Percentiles rank a stretch among this genome's conserved stretches.
Evolutionary conservation across 1,140 invertebrate genomes (phyloP).

Genomic region (Centruroides sculpturatus): DNA sequence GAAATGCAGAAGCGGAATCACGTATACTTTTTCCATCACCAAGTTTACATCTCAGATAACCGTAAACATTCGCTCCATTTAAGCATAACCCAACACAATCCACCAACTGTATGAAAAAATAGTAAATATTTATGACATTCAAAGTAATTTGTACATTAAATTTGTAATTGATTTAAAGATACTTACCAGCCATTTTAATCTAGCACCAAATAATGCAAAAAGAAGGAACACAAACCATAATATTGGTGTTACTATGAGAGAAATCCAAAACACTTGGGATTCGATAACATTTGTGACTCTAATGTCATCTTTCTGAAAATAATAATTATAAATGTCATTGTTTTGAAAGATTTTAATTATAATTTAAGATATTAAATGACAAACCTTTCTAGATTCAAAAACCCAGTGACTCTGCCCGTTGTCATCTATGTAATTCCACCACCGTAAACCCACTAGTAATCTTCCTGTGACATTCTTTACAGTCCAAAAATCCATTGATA

Average conservation of each 20-base stretch:
- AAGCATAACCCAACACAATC: constrained; percentile 73
- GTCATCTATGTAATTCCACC: constrained; percentile 99
- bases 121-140: too few relatives aligned
- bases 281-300: constrained; percentile 43
- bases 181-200: constrained; percentile 87
- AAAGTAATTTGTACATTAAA: too few relatives aligned
- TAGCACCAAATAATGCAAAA: constrained; percentile 67
- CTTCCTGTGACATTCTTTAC: constrained; percentile 95
- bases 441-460: constrained; percentile 82
- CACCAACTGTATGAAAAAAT: constrained; percentile 48
- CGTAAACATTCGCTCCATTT: constrained; percentile 87
- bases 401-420: constrained; percentile 93
- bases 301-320: too few relatives aligned
- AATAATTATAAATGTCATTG: constrained; percentile 20
- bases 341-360: constrained; percentile 18
- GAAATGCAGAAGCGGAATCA: too few relatives aligned
- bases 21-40: constrained; percentile 33
- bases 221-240: constrained; percentile 83
- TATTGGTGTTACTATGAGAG: constrained; percentile 64
- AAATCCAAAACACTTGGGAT: constrained; percentile 85
- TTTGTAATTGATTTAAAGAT: constrained; percentile 12
- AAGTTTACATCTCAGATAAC: constrained; percentile 89
- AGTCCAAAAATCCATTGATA: constrained; percentile 98
- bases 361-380: constrained; percentile 14
- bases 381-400: constrained; percentile 83